Percentiles rank a stretch among this genome's conserved stretches.
phyloP scores from a whole-genome alignment of 2,797 vertebrate species.

The Rhinella marina region DNA sequence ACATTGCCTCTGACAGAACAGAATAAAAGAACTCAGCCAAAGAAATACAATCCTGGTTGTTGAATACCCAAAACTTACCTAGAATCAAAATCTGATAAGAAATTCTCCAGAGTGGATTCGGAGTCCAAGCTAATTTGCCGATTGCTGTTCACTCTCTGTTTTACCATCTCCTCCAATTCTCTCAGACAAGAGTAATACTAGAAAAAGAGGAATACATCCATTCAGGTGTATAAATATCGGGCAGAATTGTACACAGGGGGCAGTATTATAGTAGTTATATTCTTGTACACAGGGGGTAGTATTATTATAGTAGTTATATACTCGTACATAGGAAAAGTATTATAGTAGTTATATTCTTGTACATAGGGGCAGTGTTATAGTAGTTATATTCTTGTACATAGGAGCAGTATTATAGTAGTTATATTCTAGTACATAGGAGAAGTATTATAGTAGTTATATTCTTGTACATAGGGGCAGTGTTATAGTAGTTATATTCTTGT shows the following conservation, averaged over 20 bases:
- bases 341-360: conserved; percentile 20
- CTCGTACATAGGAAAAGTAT: not conserved
- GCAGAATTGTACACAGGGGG: not conserved
- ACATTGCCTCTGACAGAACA: too few species aligned
- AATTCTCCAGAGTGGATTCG: conserved; percentile 64
- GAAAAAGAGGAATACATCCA: not conserved
- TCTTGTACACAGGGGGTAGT: too few species aligned
- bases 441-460: conserved; percentile 24
- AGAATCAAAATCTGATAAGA: conserved; percentile 66
- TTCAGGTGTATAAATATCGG: not conserved
- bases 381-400: conserved; percentile 22
- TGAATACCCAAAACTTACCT: conserved; percentile 62
- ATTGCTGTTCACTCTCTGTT: conserved; percentile 54
- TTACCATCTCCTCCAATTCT: conserved; percentile 71
- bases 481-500: conserved; percentile 28
- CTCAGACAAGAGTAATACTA: conserved; percentile 71
- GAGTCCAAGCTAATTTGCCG: conserved; percentile 60
- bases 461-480: conserved; percentile 15
- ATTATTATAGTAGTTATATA: conserved; percentile 15
- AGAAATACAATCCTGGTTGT: too few species aligned
- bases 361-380: conserved; percentile 11
- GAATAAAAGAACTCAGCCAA: too few species aligned
- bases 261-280: conserved; percentile 28
- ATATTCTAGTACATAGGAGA: not conserved
- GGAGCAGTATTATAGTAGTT: conserved; percentile 10